Base-by-base conservation (phyloP, 2,888 invertebrate genomes). In the Pristionchus mayeri region DNA sequence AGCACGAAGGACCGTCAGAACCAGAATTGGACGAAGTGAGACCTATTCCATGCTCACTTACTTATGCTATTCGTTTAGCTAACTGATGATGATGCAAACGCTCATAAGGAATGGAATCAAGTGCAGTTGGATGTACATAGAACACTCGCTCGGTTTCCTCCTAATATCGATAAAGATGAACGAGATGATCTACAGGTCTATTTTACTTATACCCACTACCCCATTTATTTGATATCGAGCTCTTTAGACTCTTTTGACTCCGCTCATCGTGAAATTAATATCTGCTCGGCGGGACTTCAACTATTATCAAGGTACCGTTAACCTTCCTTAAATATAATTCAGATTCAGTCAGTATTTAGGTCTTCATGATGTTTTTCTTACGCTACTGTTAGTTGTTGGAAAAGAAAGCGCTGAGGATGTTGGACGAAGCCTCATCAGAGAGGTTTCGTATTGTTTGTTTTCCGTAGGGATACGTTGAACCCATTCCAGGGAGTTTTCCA, bases 281-380 rank as follows among this genome's bases (percentile, higher is more conserved):
- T 86, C 86, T 50, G 87, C 88, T 27, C 90, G 92, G 86, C 87
- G 87, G 11, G 54, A 88, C 16, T 93, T 89, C 85, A 88, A 89
- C n/a, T 93, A 93, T 86, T 93, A 93, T 88, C 93, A 93, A 87
- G 93, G 92, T 91, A 34, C n/a, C n/a, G n/a, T n/a, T n/a, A 16
- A 27, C 21, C 11, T 71, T 34, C n/a, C 37, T 48, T 13, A 24
- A n/a, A n/a, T n/a, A n/a, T n/a, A n/a, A n/a, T n/a, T n/a, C n/a
- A n/a, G n/a, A n/a, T n/a, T 18, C 27, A 50, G 9, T n/a, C 3
- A 1, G 7, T 4, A 24, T 88, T 84, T 80, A 91, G 93, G 93
- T 3, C 93, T 93, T 54, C 93, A 93, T 85, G 93, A 93, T 85
- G 89, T 90, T 84, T 92, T 90, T 85, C 88, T 90, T 60, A 92